A percentile compares a stretch with the other conserved stretches of the same genome.
These are phyloP conservation scores for Cyprinodon tularosa DNA, from an alignment of 2,113 vertebrate genomes.

Conservation along the genomic window DNA sequence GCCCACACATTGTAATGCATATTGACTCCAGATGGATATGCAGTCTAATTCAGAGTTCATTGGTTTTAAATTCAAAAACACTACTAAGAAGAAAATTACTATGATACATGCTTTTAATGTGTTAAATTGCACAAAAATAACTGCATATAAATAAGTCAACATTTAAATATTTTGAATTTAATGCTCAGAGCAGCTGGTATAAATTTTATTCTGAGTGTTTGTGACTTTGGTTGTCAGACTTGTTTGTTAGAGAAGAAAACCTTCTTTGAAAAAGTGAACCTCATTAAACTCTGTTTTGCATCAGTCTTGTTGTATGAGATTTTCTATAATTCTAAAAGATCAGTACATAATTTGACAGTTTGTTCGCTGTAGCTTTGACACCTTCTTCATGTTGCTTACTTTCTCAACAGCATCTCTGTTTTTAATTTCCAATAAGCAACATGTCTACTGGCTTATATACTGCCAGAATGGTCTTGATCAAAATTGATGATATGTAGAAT, in stretches of 20 bases:
- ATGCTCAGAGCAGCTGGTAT: conserved; percentile 1
- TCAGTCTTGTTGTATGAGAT: conserved; percentile 36
- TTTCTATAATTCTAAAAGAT: conserved; percentile 16
- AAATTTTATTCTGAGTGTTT: conserved; percentile 13
- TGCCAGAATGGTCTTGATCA: background rate
- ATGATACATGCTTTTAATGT: background rate
- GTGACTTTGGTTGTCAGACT: conserved; percentile 2
- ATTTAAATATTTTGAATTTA: background rate
- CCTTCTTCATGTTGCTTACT: background rate
- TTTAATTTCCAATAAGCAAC: background rate
- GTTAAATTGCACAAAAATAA: background rate
- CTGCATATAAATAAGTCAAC: background rate
- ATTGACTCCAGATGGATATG: conserved; percentile 63
- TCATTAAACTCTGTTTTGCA: conserved; percentile 33
- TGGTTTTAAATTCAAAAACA: conserved; percentile 31
- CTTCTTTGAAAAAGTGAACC: conserved; percentile 4
- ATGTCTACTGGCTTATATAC: background rate
- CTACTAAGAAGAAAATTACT: conserved; percentile 16
- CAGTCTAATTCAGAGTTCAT: conserved; percentile 21
- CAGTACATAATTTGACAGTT: conserved; percentile 11
- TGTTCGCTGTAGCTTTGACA: conserved; percentile 3
- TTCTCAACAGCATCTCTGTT: background rate
- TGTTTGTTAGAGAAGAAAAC: conserved; percentile 38
- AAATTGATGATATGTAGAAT: background rate
- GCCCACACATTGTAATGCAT: conserved; percentile 50